phyloP scores from a whole-genome alignment of 2,113 vertebrate genomes.

The Telmatochromis sp. region DNA sequence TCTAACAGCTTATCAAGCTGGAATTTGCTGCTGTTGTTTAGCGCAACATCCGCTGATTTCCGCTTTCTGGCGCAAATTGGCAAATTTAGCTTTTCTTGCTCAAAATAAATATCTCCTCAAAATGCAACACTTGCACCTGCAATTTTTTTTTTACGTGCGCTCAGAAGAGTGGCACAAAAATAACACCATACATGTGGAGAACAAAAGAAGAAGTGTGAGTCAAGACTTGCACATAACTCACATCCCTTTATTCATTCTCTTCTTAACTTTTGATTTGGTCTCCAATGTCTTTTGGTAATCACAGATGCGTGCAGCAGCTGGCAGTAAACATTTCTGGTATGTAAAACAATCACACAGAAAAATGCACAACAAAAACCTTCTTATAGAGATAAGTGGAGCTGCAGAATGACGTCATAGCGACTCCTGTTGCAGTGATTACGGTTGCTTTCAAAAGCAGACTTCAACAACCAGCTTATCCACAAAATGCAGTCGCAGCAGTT shows the following conservation, averaged over 20 bases:
- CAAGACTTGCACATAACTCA: not conserved
- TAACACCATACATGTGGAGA: fast-evolving
- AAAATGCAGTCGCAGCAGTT: not conserved
- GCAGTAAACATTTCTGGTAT: not conserved
- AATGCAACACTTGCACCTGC: not conserved
- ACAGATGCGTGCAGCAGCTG: not conserved
- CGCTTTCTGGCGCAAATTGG: fast-evolving
- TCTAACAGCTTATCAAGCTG: fast-evolving
- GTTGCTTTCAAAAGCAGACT: not conserved
- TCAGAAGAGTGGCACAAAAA: not conserved
- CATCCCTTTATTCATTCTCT: not conserved
- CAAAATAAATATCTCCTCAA: not conserved
- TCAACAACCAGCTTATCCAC: not conserved
- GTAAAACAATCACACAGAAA: not conserved
- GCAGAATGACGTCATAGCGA: not conserved
- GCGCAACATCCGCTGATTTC: not conserved
- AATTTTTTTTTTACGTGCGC: not conserved
- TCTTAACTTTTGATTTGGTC: not conserved
- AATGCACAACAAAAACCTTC: not conserved
- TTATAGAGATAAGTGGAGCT: not conserved
- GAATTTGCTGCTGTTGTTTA: not conserved
- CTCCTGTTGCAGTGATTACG: not conserved
- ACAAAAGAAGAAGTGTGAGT: not conserved
- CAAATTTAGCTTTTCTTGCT: not conserved
- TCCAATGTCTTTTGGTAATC: not conserved